These are phyloP conservation scores for Stratiolaelaps scimitus DNA, from an alignment of 1,140 invertebrate species.

Conservation along the genomic window DNA sequence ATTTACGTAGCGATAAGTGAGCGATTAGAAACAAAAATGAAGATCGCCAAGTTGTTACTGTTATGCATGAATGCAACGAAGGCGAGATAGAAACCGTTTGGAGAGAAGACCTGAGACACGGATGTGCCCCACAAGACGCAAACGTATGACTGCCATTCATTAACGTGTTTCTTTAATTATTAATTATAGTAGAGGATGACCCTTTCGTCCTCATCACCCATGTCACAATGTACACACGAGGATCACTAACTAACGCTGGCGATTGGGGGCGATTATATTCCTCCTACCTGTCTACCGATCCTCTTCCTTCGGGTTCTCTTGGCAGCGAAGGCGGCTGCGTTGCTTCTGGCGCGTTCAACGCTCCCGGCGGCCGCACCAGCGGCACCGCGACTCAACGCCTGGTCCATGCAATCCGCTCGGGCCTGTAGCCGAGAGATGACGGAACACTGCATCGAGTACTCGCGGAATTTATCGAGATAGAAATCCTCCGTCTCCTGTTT, in stretches of 20 bases:
- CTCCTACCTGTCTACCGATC: conserved; percentile 49
- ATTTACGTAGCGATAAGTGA: too few relatives aligned
- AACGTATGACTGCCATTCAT: too few relatives aligned
- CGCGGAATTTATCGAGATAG: conserved; percentile 81
- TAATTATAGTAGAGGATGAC: not conserved
- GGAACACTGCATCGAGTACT: conserved; percentile 76
- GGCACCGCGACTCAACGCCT: conserved; percentile 45
- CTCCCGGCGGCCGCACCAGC: not conserved
- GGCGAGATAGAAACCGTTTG: too few relatives aligned
- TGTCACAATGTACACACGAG: too few relatives aligned
- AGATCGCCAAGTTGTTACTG: too few relatives aligned
- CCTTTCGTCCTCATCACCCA: too few relatives aligned
- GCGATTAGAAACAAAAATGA: too few relatives aligned
- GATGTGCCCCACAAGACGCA: too few relatives aligned
- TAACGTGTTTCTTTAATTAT: not conserved
- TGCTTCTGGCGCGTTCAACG: conserved; percentile 9
- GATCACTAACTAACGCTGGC: too few relatives aligned
- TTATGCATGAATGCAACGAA: too few relatives aligned
- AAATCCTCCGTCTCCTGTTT: conserved; percentile 74
- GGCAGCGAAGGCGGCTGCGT: conserved; percentile 24
- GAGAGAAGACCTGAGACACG: too few relatives aligned
- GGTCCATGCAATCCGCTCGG: conserved; percentile 67
- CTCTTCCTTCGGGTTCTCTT: conserved; percentile 55
- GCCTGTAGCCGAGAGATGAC: conserved; percentile 76
- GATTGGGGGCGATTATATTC: too few relatives aligned